These are phyloP conservation scores for Eunapius fragilis DNA, from an alignment of 37 sponge, comb jelly and placozoan genomes.

Conservation along the genomic window DNA sequence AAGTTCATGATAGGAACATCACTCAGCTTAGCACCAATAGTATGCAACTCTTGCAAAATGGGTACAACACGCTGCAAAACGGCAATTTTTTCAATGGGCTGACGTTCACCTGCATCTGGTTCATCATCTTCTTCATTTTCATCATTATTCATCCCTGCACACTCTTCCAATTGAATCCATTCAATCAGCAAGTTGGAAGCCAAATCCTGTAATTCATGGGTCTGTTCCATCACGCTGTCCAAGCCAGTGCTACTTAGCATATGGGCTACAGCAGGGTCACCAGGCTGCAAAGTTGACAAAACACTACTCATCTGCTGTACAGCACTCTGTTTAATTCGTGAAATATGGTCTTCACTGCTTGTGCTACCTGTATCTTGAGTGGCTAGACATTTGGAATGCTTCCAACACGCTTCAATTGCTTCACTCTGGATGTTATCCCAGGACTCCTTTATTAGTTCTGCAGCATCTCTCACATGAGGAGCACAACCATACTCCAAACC, in stretches of 20 bases:
- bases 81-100: too few relatives aligned
- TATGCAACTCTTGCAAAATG: neutral
- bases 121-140: constrained; percentile 20
- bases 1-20: neutral
- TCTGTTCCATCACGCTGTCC: neutral
- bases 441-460: neutral
- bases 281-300: neutral
- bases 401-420: neutral
- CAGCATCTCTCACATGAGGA: neutral
- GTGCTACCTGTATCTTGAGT: neutral
- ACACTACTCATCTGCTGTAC: neutral
- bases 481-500: neutral
- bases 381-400: neutral
- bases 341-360: neutral
- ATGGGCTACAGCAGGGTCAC: neutral
- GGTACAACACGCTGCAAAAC: too few relatives aligned
- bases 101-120: neutral
- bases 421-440: neutral
- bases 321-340: neutral
- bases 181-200: neutral
- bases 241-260: neutral
- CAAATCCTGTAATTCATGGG: neutral
- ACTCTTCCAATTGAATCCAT: neutral
- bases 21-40: neutral
- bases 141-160: neutral